A percentile compares a stretch with the other conserved stretches of the same genome.
Conservation (phyloP, 2,113 vertebrate genomes). For the Callipepla californica region DNA sequence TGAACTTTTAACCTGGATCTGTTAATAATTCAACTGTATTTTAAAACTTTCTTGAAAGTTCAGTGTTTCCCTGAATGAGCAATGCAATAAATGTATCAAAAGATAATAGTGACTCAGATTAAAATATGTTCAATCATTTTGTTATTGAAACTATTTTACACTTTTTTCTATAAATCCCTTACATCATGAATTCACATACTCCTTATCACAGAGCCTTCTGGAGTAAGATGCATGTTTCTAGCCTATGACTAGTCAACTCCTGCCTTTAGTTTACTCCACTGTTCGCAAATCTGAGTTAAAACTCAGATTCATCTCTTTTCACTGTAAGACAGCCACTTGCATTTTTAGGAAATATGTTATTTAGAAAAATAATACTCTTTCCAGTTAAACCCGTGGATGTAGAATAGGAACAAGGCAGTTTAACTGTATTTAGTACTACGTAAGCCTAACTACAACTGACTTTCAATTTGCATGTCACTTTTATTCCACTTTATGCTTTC, state of each 20-base stretch:
- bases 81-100: neutral
- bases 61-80: neutral
- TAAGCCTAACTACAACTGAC: neutral
- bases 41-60: neutral
- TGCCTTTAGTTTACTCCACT: neutral
- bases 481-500: slow-evolving; percentile 7
- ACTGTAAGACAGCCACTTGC: neutral
- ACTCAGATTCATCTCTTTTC: neutral
- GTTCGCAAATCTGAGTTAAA: neutral
- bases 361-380: neutral
- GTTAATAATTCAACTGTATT: neutral
- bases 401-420: neutral
- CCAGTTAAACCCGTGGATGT: neutral
- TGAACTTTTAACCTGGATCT: neutral
- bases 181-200: neutral
- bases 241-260: neutral
- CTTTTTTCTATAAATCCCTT: neutral
- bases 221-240: neutral
- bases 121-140: neutral
- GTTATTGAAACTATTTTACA: neutral
- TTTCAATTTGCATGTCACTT: slow-evolving; percentile 19
- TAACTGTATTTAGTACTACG: neutral
- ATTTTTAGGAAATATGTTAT: neutral
- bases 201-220: neutral
- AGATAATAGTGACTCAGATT: neutral